A percentile compares a stretch with the other conserved stretches of the same genome.
Conservation (phyloP, 2,888 invertebrate species). For the Lepidochrysops patricia region DNA sequence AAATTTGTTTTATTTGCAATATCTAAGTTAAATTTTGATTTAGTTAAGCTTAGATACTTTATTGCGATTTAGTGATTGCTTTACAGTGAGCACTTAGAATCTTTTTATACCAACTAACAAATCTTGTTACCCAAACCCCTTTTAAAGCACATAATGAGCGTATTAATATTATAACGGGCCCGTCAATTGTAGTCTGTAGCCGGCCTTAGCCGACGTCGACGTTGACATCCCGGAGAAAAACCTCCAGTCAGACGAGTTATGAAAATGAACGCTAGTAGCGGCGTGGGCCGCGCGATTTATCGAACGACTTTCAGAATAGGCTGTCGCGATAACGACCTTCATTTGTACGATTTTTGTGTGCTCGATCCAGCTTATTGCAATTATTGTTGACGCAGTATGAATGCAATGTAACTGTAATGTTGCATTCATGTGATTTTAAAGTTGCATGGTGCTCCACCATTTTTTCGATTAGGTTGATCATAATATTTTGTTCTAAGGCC, state of each 20-base stretch:
- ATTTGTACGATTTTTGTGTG: conserved; percentile 15
- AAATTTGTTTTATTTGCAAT: no score
- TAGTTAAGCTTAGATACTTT: no score
- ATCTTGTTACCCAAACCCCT: neutral
- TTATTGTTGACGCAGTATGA: neutral
- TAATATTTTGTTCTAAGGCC: no score
- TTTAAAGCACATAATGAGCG: conserved; percentile 3
- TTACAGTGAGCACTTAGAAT: no score
- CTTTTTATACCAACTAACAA: neutral
- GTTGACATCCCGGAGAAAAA: conserved; percentile 27
- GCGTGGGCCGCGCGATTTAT: conserved; percentile 28
- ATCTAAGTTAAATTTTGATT: no score
- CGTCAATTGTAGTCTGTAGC: conserved; percentile 8
- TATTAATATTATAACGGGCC: conserved; percentile 5
- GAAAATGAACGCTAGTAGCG: conserved; percentile 26
- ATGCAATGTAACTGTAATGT: neutral
- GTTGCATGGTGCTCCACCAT: no score
- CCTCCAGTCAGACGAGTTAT: conserved; percentile 30
- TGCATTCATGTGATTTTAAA: no score
- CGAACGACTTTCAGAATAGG: conserved; percentile 21
- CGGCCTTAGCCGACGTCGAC: conserved; percentile 14
- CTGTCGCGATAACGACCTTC: conserved; percentile 16
- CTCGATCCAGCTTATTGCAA: neutral
- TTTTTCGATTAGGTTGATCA: no score
- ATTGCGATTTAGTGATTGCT: no score